Percentiles rank a stretch among this genome's conserved stretches.
phyloP scores from a whole-genome alignment of 2,797 vertebrate genomes.

The Phataginus tricuspis region DNA sequence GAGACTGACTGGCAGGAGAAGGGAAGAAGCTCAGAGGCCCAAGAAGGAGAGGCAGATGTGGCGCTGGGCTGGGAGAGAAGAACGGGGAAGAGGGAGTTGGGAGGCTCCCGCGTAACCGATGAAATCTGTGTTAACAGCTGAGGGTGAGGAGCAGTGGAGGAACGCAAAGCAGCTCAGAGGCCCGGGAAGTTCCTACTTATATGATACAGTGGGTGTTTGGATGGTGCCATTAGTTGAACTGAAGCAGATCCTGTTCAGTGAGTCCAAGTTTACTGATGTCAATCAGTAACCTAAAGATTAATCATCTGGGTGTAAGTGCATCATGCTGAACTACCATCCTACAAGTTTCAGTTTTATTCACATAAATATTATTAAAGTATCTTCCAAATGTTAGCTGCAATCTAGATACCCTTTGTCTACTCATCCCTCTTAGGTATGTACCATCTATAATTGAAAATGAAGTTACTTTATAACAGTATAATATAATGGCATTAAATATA shows the following conservation, averaged over 20 bases:
- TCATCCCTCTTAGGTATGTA: neutral
- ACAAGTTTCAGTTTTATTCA: neutral
- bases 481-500: neutral
- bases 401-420: neutral
- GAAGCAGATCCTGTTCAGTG: neutral
- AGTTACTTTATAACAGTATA: neutral
- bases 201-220: neutral
- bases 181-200: neutral
- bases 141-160: neutral
- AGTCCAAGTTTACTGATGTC: neutral
- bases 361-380: neutral
- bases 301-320: neutral
- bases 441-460: neutral
- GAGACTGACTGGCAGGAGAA: neutral
- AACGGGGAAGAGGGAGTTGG: neutral
- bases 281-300: neutral
- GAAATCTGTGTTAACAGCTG: neutral
- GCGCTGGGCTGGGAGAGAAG: neutral
- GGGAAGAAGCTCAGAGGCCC: neutral
- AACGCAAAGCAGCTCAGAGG: neutral
- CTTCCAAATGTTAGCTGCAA: conserved; percentile 12
- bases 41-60: neutral
- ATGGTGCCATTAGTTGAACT: neutral
- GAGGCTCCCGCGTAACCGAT: neutral
- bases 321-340: neutral